Conservation (phyloP, 92 coral and sea anemone genomes). For the Pocillopora meandrina region DNA sequence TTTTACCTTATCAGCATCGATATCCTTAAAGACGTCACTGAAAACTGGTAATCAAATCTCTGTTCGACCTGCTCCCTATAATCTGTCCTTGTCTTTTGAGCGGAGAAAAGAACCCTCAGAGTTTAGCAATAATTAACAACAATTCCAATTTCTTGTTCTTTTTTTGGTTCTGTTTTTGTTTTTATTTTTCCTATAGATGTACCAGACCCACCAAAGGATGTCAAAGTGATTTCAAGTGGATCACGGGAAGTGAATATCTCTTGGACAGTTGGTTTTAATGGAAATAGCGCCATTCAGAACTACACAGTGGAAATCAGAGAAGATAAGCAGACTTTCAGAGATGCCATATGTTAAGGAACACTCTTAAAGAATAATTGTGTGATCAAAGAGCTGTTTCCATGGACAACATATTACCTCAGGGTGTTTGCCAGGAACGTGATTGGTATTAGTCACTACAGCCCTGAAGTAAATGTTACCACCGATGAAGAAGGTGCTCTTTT, state of each 20-base stretch:
- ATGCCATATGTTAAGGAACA: constrained; percentile 18
- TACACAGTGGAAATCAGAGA: constrained; percentile 19
- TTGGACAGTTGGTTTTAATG: constrained; percentile 52
- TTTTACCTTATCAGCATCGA: too few relatives aligned
- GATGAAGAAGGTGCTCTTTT: constrained; percentile 46
- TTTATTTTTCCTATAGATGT: neutral
- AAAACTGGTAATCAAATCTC: too few relatives aligned
- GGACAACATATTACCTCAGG: constrained; percentile 15
- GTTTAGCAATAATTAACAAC: too few relatives aligned
- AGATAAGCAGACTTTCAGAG: neutral
- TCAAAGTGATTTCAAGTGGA: neutral
- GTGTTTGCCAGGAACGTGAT: constrained; percentile 45
- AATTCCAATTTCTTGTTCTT: too few relatives aligned
- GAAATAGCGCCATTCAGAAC: constrained; percentile 34
- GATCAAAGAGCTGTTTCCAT: constrained; percentile 24
- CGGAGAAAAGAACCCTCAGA: too few relatives aligned
- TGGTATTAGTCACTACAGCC: constrained; percentile 33
- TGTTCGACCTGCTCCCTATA: too few relatives aligned
- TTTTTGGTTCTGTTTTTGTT: too few relatives aligned
- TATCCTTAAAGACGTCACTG: too few relatives aligned
- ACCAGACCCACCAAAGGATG: constrained; percentile 28
- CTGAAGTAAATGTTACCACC: neutral
- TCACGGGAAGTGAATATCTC: constrained; percentile 24
- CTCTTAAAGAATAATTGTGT: neutral
- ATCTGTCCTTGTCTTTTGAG: neutral